Evolutionary conservation across 2,113 vertebrate genomes (phyloP).

Genomic region (Pangasianodon gigas): DNA sequence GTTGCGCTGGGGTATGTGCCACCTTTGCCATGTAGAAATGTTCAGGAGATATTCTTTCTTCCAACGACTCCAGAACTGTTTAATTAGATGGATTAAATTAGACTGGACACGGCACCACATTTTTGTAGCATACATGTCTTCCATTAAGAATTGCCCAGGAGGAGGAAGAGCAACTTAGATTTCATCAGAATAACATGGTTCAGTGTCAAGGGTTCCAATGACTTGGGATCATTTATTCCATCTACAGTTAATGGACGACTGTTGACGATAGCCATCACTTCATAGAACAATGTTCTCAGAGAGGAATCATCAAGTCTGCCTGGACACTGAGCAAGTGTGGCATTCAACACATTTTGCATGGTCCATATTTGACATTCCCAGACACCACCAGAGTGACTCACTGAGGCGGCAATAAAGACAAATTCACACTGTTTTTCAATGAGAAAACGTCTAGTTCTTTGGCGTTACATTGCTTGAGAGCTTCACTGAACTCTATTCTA

Average conservation of each 20-base stretch:
- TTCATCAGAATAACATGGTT: conserved; percentile 50
- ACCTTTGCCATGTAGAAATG: too few relatives aligned
- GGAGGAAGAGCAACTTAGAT: conserved; percentile 29
- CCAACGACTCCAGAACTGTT: too few relatives aligned
- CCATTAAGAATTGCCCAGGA: conserved; percentile 37
- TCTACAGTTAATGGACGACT: conserved; percentile 38
- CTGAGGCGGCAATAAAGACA: conserved; percentile 33
- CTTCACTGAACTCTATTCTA: conserved; percentile 33
- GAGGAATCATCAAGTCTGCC: conserved; percentile 40
- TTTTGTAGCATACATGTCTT: conserved; percentile 42
- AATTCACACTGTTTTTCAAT: conserved; percentile 41
- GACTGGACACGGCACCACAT: conserved; percentile 30
- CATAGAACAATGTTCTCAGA: conserved; percentile 46
- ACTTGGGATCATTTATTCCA: conserved; percentile 34
- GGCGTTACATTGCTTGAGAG: conserved; percentile 15
- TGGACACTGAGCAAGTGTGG: not conserved
- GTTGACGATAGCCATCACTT: conserved; percentile 47
- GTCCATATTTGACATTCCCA: conserved; percentile 24
- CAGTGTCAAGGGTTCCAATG: conserved; percentile 37
- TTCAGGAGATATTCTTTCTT: too few relatives aligned
- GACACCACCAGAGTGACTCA: conserved; percentile 36
- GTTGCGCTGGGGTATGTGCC: too few relatives aligned
- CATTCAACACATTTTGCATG: conserved; percentile 23
- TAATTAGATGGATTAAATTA: too few relatives aligned
- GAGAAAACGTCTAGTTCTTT: conserved; percentile 7